Evolutionary conservation across 2,113 vertebrate species (phyloP), one percentile per base, ranked within the genome.

Genomic region (Oncorhynchus gorbuscha): DNA sequence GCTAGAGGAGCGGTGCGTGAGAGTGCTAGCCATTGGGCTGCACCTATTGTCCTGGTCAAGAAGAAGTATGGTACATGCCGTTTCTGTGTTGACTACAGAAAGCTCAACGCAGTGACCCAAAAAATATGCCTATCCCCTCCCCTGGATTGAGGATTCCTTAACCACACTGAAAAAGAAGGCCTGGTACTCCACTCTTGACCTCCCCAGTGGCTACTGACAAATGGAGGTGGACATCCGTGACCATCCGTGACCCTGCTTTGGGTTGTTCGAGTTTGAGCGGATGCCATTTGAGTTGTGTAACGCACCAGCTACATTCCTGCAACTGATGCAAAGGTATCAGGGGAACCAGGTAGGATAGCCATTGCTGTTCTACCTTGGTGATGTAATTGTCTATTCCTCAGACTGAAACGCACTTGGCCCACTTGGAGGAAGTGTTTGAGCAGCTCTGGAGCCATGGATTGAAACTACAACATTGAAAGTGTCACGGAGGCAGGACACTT

Each of bases 221-320:
- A 30, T 69, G 4, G 1, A 69, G 18, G 20, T 45, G 7, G 28
- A 69, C 16, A 32, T 8, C 5, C 30, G 3, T 35, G 67, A 45
- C 18, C 67, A n/a, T n/a, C n/a, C n/a, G n/a, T n/a, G n/a, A 9
- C 67, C 67, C 61, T 8, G 35, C 35, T 8, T 39, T 39, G 35
- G 35, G 35, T 8, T 39, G 35, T 8, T 39, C 4, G 35, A 39
- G 7, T 39, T 39, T 39, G 35, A 39, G 35, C 35, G 35, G 35
- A 39, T 39, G 35, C 35, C 73, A 24, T 75, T 75, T 18, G 73
- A 64, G 35, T 32, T 51, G 6, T 48, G 11, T 75, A 51, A 12
- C 11, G 3, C 49, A 51, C 13, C 14, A 14, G 49, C 49, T 3
- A 51, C 49, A 13, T 51, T 48, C 20, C 72, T 65, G 18, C 30